phyloP scores from a whole-genome alignment of 2,888 invertebrate species.

The Diogma glabrata region DNA sequence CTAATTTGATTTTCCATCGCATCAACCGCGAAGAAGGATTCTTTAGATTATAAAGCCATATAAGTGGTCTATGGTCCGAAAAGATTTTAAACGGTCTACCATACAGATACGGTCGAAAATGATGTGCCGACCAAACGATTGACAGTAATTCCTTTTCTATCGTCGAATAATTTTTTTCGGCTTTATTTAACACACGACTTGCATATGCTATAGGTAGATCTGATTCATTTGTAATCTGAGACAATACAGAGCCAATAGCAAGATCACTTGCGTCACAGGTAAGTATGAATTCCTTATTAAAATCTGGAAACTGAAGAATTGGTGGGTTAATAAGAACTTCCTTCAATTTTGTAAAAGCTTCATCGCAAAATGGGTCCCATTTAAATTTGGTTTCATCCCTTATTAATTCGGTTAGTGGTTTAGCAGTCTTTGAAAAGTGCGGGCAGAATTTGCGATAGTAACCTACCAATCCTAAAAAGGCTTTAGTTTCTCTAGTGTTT shows the following conservation, averaged over 20 bases:
- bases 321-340: background rate
- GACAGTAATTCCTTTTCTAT: too few relatives aligned
- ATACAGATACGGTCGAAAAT: too few relatives aligned
- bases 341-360: conserved; percentile 5
- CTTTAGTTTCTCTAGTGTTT: conserved; percentile 17
- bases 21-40: too few relatives aligned
- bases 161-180: background rate
- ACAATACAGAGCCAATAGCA: background rate
- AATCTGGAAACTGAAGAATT: background rate
- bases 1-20: too few relatives aligned
- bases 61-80: too few relatives aligned
- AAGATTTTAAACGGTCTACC: too few relatives aligned
- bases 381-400: conserved; percentile 16
- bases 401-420: conserved; percentile 20
- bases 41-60: too few relatives aligned
- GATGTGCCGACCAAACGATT: too few relatives aligned
- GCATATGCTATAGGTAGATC: background rate
- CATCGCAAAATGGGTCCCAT: conserved; percentile 15
- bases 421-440: conserved; percentile 20
- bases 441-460: conserved; percentile 26
- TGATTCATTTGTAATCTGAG: background rate
- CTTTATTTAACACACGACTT: background rate
- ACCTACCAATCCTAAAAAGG: too few relatives aligned
- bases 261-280: conserved; percentile 1
- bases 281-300: background rate